A percentile compares a stretch with the other conserved stretches of the same genome.
Conservation (phyloP, 1,140 invertebrate genomes). For the Trachymyrmex septentrionalis region DNA sequence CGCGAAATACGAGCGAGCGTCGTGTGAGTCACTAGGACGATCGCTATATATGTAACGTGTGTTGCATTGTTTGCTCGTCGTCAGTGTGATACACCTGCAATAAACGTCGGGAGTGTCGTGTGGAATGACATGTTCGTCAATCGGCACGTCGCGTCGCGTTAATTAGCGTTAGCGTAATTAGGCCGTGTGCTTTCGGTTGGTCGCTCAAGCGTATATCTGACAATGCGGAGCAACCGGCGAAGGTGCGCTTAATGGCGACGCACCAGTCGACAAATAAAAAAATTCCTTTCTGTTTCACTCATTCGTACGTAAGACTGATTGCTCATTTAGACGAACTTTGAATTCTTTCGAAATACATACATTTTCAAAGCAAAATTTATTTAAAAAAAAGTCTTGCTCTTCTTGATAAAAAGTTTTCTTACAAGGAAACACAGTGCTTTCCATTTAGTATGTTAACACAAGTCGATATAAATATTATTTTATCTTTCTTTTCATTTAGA, state of each 20-base stretch:
- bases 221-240: neutral
- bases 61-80: neutral
- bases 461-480: too few relatives aligned
- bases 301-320: neutral
- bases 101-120: conserved; percentile 23
- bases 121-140: conserved; percentile 16
- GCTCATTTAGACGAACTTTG: neutral
- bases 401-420: too few relatives aligned
- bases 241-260: neutral
- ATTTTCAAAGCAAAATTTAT: neutral
- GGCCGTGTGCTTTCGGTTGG: neutral
- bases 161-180: conserved; percentile 35
- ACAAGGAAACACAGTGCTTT: too few relatives aligned
- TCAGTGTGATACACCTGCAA: neutral
- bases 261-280: neutral
- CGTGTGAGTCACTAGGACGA: neutral
- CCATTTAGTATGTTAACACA: too few relatives aligned
- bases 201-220: neutral
- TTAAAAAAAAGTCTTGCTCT: too few relatives aligned
- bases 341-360: neutral
- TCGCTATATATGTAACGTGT: neutral
- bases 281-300: neutral
- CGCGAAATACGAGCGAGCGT: neutral
- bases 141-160: neutral
- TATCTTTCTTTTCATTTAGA: too few relatives aligned